phyloP scores from a whole-genome alignment of 92 coral and sea anemone species.

The Actinernus sp. region DNA sequence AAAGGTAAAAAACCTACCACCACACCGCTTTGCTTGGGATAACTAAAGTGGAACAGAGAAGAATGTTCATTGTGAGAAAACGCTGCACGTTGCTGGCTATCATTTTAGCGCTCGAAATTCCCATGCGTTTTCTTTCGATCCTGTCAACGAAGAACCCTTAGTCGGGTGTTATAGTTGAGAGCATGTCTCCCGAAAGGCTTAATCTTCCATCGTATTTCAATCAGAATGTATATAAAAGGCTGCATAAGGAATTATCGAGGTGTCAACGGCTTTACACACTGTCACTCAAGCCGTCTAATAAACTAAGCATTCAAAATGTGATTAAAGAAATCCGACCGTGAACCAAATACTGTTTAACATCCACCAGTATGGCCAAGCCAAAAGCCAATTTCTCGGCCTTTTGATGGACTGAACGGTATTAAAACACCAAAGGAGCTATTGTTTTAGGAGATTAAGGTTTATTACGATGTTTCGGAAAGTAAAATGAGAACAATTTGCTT shows the following conservation, averaged over 20 bases:
- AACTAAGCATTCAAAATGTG: slow-evolving; percentile 73
- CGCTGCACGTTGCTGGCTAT: slow-evolving; percentile 32
- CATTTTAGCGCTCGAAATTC: slow-evolving; percentile 8
- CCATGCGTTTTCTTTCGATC: slow-evolving; percentile 8
- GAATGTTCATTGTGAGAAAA: slow-evolving; percentile 25
- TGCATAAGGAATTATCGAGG: slow-evolving; percentile 87
- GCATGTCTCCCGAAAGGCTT: slow-evolving; percentile 40
- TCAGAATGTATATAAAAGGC: slow-evolving; percentile 73
- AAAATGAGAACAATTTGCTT: slow-evolving; percentile 47
- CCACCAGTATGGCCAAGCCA: not conserved
- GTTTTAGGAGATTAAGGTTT: slow-evolving; percentile 54
- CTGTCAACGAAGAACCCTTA: not conserved
- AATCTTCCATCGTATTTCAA: slow-evolving; percentile 66
- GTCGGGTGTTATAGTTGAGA: slow-evolving; percentile 4
- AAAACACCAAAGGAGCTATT: slow-evolving; percentile 48
- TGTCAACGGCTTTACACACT: slow-evolving; percentile 89
- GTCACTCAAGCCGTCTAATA: slow-evolving; percentile 85
- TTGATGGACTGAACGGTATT: slow-evolving; percentile 20
- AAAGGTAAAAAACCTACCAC: slow-evolving; percentile 75
- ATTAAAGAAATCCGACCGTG: slow-evolving; percentile 44
- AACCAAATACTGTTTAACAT: slow-evolving; percentile 9
- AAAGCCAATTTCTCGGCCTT: slow-evolving; percentile 25
- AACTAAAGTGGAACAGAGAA: slow-evolving; percentile 52
- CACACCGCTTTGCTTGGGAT: slow-evolving; percentile 68
- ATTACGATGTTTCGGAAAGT: slow-evolving; percentile 56